phyloP scores from a whole-genome alignment of 2,113 vertebrate genomes.

The Collichthys lucidus region DNA sequence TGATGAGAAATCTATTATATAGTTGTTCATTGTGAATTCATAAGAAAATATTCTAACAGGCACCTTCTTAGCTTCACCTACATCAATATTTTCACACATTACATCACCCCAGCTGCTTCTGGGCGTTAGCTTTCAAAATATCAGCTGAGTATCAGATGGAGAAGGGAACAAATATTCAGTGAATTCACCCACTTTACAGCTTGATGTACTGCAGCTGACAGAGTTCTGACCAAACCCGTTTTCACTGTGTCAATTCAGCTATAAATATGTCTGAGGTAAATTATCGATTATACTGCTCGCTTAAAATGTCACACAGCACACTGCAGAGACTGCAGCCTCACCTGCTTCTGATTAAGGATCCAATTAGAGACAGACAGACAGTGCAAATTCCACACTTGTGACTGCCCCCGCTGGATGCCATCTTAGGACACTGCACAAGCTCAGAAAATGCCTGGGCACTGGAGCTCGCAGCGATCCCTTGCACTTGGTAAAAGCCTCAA shows the following conservation, averaged over 20 bases:
- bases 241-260: conserved; percentile 45
- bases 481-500: conserved; percentile 82
- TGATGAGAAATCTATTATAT: neutral
- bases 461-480: conserved; percentile 76
- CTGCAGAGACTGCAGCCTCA: conserved; percentile 33
- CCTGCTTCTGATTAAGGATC: conserved; percentile 71
- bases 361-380: conserved; percentile 67
- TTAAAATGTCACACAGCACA: conserved; percentile 51
- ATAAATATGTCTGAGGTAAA: conserved; percentile 39
- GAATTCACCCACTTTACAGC: conserved; percentile 26
- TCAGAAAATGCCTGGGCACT: conserved; percentile 72
- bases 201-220: conserved; percentile 28
- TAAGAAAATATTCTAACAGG: neutral
- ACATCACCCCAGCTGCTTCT: conserved; percentile 27
- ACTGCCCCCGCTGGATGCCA: conserved; percentile 62
- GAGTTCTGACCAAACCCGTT: conserved; percentile 36
- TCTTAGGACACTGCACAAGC: conserved; percentile 70
- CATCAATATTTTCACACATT: neutral
- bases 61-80: conserved; percentile 7
- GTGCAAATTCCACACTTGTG: conserved; percentile 53
- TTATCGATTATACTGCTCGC: conserved; percentile 28
- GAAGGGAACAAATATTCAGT: conserved; percentile 31
- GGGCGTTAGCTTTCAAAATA: conserved; percentile 17
- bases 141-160: conserved; percentile 16
- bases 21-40: conserved; percentile 15